phyloP scores from a whole-genome alignment of 2,888 invertebrate genomes.

The Amorpha juglandis region DNA sequence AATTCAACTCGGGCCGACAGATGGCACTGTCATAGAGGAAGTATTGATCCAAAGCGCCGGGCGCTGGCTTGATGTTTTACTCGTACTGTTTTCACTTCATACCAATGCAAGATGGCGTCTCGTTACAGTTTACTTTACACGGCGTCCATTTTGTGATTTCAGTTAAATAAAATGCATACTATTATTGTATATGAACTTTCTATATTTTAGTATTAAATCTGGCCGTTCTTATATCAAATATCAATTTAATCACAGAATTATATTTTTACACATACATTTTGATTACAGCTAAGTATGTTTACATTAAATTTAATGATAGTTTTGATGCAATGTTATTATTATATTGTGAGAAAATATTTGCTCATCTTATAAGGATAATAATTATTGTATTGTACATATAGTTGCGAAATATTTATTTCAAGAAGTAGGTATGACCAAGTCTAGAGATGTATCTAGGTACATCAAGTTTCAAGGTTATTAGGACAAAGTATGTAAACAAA shows the following conservation, averaged over 20 bases:
- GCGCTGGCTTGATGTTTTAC: neutral
- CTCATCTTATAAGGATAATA: conserved; percentile 21
- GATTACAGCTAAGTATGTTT: conserved; percentile 19
- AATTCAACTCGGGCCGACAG: conserved; percentile 16
- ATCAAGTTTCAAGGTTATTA: neutral
- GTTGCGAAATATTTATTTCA: conserved; percentile 10
- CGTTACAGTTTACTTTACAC: neutral
- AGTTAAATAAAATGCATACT: conserved; percentile 22
- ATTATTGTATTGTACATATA: conserved; percentile 15
- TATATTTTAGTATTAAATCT: conserved; percentile 24
- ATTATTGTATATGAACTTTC: conserved; percentile 21
- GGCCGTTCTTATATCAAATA: conserved; percentile 24
- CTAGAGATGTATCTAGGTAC: neutral
- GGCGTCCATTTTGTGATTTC: conserved; percentile 43
- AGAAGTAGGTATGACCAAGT: conserved; percentile 2
- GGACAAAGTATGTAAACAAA: conserved; percentile 21
- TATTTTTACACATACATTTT: conserved; percentile 21
- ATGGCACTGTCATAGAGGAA: conserved; percentile 31
- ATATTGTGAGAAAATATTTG: conserved; percentile 19
- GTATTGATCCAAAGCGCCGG: neutral
- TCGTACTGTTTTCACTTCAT: neutral
- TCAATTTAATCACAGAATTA: conserved; percentile 25
- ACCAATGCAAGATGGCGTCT: conserved; percentile 39
- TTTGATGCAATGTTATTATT: conserved; percentile 19
- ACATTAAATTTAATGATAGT: conserved; percentile 22